These are phyloP conservation scores for Cairina moschata DNA, from an alignment of 2,113 vertebrate genomes.

Conservation along the genomic window DNA sequence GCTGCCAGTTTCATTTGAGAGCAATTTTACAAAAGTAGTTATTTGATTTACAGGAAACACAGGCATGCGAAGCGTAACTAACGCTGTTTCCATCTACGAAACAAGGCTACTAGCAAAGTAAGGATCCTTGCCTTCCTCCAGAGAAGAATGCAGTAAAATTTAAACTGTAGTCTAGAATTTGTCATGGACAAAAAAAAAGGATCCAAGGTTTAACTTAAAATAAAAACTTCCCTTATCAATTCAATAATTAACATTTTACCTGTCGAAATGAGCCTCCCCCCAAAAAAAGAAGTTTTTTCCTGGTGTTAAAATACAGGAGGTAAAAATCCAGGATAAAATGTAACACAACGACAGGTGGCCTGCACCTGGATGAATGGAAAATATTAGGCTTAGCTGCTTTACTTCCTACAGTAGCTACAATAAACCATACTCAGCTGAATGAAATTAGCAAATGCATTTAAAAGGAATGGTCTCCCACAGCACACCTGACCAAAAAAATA, in stretches of 20 bases:
- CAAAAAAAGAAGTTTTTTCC: not conserved
- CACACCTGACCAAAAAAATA: not conserved
- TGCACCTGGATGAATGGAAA: slow-evolving; percentile 70
- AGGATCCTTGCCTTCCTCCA: slow-evolving; percentile 14
- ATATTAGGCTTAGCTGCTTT: slow-evolving; percentile 11
- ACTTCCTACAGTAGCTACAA: slow-evolving; percentile 64
- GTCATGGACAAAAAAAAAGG: not conserved
- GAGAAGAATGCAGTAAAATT: slow-evolving; percentile 37
- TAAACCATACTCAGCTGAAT: slow-evolving; percentile 40
- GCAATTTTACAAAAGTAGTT: not conserved
- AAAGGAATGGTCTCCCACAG: slow-evolving; percentile 30
- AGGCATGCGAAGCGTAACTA: not conserved
- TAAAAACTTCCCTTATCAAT: not conserved
- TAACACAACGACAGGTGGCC: slow-evolving; percentile 68
- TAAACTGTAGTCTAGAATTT: slow-evolving; percentile 12
- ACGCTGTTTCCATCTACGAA: not conserved
- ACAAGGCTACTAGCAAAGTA: not conserved
- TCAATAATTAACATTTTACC: not conserved
- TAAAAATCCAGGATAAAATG: not conserved
- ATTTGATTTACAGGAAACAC: not conserved
- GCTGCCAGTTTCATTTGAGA: not conserved
- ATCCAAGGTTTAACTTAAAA: not conserved
- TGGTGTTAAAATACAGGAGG: not conserved
- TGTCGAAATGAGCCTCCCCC: not conserved
- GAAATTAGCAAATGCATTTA: slow-evolving; percentile 30